Conservation (phyloP, 2,797 vertebrate species). For the Sebastes cheni region DNA sequence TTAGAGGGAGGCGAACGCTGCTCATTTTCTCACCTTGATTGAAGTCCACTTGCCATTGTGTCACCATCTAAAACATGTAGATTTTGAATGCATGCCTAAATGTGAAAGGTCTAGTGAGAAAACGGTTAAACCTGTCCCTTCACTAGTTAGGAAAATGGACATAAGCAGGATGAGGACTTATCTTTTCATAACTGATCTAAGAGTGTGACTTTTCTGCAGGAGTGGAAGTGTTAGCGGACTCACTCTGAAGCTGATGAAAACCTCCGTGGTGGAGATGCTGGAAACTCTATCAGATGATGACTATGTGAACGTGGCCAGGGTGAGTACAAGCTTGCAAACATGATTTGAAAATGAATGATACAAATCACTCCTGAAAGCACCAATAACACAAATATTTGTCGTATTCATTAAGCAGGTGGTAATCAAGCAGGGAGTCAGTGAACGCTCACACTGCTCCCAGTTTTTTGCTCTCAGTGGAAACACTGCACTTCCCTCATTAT, state of each 20-base stretch:
- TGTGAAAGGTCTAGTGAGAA: not conserved
- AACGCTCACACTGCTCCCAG: slow-evolving; percentile 36
- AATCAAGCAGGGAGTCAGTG: slow-evolving; percentile 42
- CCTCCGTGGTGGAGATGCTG: slow-evolving; percentile 94
- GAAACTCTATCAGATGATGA: slow-evolving; percentile 97
- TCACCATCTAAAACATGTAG: not conserved
- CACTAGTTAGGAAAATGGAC: not conserved
- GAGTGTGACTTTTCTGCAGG: slow-evolving; percentile 71
- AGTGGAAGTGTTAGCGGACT: slow-evolving; percentile 97
- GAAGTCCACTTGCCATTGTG: not conserved
- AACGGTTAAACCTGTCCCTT: not conserved
- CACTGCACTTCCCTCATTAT: slow-evolving; percentile 48
- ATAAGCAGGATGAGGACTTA: not conserved
- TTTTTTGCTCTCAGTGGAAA: slow-evolving; percentile 50
- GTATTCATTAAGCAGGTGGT: slow-evolving; percentile 49
- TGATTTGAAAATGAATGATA: not conserved
- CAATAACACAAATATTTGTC: slow-evolving; percentile 31
- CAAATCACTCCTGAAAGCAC: slow-evolving; percentile 23
- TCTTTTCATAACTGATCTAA: not conserved
- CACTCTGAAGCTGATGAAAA: slow-evolving; percentile 98
- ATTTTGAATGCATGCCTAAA: not conserved
- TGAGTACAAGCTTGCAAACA: slow-evolving; percentile 69
- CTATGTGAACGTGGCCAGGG: slow-evolving; percentile 96
- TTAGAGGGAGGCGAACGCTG: not conserved
- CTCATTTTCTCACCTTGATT: slow-evolving; percentile 11